These are phyloP conservation scores for Phodopus roborovskii DNA, from an alignment of 2,113 vertebrate genomes.

Conservation along the genomic window DNA sequence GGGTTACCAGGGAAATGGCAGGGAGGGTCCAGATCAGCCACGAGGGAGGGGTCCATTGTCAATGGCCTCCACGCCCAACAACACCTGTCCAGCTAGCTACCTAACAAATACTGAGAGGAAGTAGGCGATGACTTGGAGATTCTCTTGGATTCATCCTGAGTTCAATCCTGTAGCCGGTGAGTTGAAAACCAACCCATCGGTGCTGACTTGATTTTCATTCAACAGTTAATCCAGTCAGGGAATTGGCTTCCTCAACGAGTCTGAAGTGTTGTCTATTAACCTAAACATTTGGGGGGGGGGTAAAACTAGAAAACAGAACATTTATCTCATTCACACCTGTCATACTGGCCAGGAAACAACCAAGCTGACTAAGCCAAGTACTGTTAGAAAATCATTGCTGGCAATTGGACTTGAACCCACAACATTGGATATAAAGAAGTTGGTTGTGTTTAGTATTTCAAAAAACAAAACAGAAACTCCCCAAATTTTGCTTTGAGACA, in stretches of 20 bases:
- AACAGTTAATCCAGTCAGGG: neutral
- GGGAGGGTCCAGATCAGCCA: neutral
- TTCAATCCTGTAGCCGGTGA: neutral
- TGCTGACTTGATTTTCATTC: neutral
- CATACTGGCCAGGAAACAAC: neutral
- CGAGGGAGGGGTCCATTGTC: neutral
- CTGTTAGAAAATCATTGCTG: neutral
- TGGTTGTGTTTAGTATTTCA: neutral
- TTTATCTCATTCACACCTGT: neutral
- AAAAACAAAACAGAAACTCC: neutral
- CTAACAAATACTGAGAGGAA: neutral
- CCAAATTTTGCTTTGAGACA: neutral
- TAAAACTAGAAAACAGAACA: neutral
- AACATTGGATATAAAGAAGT: neutral
- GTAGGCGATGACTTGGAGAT: neutral
- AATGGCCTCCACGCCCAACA: too few species aligned
- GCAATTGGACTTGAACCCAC: neutral
- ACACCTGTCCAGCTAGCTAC: neutral
- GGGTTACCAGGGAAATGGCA: neutral
- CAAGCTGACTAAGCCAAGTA: neutral
- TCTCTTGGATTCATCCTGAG: neutral
- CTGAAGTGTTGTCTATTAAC: neutral
- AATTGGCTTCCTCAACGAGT: neutral
- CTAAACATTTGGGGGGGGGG: neutral
- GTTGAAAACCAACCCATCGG: neutral